Conservation (phyloP, 1,140 invertebrate species). For the Drosophila mauritiana region DNA sequence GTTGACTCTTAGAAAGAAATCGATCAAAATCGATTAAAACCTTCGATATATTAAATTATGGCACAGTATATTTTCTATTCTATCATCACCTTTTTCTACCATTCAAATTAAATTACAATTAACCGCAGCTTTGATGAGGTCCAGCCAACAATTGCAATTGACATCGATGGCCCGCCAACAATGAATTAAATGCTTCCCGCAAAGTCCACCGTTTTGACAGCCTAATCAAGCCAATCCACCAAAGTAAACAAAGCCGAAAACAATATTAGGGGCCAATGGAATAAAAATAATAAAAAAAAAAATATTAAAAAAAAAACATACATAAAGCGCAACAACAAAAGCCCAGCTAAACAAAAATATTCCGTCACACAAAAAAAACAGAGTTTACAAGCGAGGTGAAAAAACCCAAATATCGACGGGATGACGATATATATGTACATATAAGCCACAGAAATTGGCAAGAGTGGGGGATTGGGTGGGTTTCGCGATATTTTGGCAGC, state of each 20-base stretch:
- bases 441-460: constrained; percentile 3
- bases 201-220: constrained; percentile 24
- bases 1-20: not conserved
- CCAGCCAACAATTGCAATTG: constrained; percentile 18
- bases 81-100: no score
- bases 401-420: constrained; percentile 2
- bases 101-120: constrained; percentile 9
- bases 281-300: not conserved
- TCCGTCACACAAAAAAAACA: constrained; percentile 5
- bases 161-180: constrained; percentile 25
- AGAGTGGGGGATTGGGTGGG: not conserved
- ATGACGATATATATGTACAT: not conserved
- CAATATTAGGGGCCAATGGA: constrained; percentile 24
- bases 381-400: constrained; percentile 16
- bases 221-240: constrained; percentile 45
- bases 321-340: constrained; percentile 37
- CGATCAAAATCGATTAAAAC: not conserved
- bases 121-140: constrained; percentile 7
- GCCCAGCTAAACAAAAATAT: constrained; percentile 22
- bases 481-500: constrained; percentile 15
- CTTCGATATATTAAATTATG: not conserved
- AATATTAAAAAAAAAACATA: constrained; percentile 8
- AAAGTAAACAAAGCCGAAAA: constrained; percentile 47
- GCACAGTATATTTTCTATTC: not conserved
- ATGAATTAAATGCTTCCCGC: constrained; percentile 18